Base-by-base conservation (phyloP, 2,888 invertebrate species). In the Autographa pulchrina region DNA sequence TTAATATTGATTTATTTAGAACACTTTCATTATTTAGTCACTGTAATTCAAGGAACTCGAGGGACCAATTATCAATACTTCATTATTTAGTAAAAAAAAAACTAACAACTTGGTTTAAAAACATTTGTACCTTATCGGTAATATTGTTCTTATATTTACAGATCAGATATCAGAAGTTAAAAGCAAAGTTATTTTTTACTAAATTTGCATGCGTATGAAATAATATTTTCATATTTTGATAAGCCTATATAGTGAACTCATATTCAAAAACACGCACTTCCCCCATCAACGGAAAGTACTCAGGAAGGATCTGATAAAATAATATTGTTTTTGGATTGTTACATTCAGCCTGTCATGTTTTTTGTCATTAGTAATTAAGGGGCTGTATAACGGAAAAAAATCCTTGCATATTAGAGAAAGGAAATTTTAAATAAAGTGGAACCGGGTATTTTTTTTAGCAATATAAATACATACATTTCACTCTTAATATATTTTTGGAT, bases 351-450 rank as follows among this genome's bases (percentile, higher is more conserved):
- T 48, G 43, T 43, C 62, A 60, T 74, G 38, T 74, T 69, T 38
- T 70, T 62, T 32, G 58, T 67, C n/a, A n/a, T 62, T 70, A 63
- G 52, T 63, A 59, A 68, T 75, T 72, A 72, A 69, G 52, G 68
- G 73, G 58, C 59, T 48, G n/a, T 73, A 62, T 58, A 31, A 76
- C 35, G 73, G 70, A 70, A 73, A 63, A 65, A 67, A 38, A 43
- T 74, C 43, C 35, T 67, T 64, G 18, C 16, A 38, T 54, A 32
- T 52, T 67, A 11, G 58, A 2, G 52, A 48, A 16, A 43, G 43
- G 43, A 41, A 41, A 41, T 35, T 2, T 2, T 35, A 35, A 25
- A 2, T 25, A 25, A 25, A 25, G 25, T 25, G 25, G 1, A 3
- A 1, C 25, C 25, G 3, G 25, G n/a, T n/a, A n/a, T n/a, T n/a